phyloP scores from a whole-genome alignment of 2,797 vertebrate genomes.

The Tarsius wallacei region DNA sequence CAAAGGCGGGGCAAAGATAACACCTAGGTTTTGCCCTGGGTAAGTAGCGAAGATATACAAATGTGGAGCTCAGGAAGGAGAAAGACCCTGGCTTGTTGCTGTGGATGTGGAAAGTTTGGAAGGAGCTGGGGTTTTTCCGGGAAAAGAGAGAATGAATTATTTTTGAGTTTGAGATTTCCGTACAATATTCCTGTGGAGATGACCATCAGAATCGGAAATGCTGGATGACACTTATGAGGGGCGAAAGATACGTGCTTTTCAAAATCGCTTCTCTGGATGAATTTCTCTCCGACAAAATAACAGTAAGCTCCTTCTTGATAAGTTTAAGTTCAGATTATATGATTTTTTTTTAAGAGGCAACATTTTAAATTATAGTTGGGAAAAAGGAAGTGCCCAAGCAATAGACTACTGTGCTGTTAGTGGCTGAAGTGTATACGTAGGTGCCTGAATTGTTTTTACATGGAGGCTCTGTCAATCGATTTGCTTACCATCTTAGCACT shows the following conservation, averaged over 20 bases:
- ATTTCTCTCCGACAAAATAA: neutral
- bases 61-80: neutral
- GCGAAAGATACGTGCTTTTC: neutral
- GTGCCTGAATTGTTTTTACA: neutral
- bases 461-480: neutral
- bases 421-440: neutral
- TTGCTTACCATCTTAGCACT: neutral
- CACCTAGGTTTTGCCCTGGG: neutral
- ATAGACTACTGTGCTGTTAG: neutral
- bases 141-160: neutral
- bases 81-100: neutral
- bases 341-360: neutral
- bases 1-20: neutral
- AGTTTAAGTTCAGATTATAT: neutral
- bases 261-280: neutral
- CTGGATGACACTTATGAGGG: neutral
- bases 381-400: neutral
- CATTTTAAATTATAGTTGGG: neutral
- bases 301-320: neutral
- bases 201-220: neutral
- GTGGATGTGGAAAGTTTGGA: neutral
- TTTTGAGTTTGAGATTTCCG: neutral
- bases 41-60: neutral
- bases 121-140: neutral
- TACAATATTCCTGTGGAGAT: neutral